Evolutionary conservation across 2,113 vertebrate species (phyloP).

Genomic region (Nannobrachium achirus): DNA sequence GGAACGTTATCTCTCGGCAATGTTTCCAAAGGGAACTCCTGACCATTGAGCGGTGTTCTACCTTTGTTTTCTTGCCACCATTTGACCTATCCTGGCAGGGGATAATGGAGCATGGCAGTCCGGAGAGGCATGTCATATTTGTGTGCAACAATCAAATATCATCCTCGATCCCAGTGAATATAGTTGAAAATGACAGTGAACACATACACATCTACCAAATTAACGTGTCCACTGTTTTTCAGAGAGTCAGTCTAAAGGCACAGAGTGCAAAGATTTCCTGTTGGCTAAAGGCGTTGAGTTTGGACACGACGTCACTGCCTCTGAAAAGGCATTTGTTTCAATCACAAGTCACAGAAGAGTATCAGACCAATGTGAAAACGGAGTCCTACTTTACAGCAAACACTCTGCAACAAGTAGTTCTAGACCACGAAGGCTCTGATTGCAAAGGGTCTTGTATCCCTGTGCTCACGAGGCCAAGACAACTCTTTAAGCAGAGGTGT

Average conservation of each 20-base stretch:
- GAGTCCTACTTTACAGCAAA: conserved; percentile 80
- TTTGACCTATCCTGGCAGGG: conserved; percentile 56
- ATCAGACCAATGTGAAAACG: neutral
- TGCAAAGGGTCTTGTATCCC: conserved; percentile 72
- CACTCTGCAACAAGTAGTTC: conserved; percentile 67
- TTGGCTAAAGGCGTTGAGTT: conserved; percentile 79
- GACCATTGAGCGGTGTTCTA: conserved; percentile 60
- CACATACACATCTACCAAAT: conserved; percentile 74
- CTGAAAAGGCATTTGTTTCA: conserved; percentile 64
- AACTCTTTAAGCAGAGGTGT: conserved; percentile 76
- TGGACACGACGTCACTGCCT: conserved; percentile 55
- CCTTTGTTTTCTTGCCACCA: conserved; percentile 80
- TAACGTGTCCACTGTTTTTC: conserved; percentile 73
- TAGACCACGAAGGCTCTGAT: conserved; percentile 52
- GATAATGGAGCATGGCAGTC: conserved; percentile 35
- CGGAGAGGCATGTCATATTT: conserved; percentile 75
- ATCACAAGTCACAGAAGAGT: conserved; percentile 9
- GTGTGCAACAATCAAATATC: conserved; percentile 68
- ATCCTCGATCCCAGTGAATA: conserved; percentile 28
- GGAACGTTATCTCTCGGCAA: conserved; percentile 71
- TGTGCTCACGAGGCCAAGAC: conserved; percentile 42
- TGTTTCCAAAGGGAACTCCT: conserved; percentile 29
- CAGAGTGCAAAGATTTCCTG: conserved; percentile 57
- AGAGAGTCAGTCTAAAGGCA: conserved; percentile 76
- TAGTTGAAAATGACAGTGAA: conserved; percentile 59